Base-by-base conservation (phyloP, 2,888 invertebrate species). In the Amiota minor region DNA sequence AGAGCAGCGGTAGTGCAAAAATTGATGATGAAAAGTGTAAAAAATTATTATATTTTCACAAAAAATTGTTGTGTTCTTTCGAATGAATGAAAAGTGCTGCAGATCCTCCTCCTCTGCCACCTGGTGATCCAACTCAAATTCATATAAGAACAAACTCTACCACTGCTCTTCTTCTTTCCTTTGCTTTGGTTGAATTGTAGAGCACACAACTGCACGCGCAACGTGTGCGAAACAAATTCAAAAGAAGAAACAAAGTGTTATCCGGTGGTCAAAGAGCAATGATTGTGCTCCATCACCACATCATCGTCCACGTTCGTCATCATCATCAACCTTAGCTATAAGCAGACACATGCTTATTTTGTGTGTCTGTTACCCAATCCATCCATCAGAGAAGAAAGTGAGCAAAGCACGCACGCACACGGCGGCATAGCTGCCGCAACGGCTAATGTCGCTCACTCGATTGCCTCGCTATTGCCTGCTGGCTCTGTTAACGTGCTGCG, bases 401-500 rank as follows among this genome's bases (percentile, higher is more conserved):
- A 35, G 35, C 35, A 35, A 23, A 73, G 64, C n/a, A n/a, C n/a
- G 71, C 23, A 70, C 49, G 68, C 45, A 55, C 16, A 64, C 72
- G 61, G 69, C 64, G 35, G 70, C 61, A 67, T 50, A 23, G 62
- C 74, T 68, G 55, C 45, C 70, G 61, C 49, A n/a, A 65, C 20
- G 68, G 47, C 69, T 14, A 20, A 6, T 14, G 49, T 68, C 55
- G 12, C 55, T 16, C 70, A 61, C 47, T 62, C 50, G 45, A 6
- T 35, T 8, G 6, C 53, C 14, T 50, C n/a, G 53, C 53, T n/a
- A 50, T n/a, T 50, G n/a, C 14, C 45, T 76, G 78, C 59, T 75
- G 74, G 70, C 71, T 59, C 76, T 76, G 75, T 75, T 80, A 74
- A 73, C 80, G 80, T 8, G 35, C 47, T 62, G 74, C 82, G 78